Percentiles rank a stretch among this genome's conserved stretches.
phyloP scores from a whole-genome alignment of 2,797 vertebrate genomes.

The Pipistrellus pygmaeus region DNA sequence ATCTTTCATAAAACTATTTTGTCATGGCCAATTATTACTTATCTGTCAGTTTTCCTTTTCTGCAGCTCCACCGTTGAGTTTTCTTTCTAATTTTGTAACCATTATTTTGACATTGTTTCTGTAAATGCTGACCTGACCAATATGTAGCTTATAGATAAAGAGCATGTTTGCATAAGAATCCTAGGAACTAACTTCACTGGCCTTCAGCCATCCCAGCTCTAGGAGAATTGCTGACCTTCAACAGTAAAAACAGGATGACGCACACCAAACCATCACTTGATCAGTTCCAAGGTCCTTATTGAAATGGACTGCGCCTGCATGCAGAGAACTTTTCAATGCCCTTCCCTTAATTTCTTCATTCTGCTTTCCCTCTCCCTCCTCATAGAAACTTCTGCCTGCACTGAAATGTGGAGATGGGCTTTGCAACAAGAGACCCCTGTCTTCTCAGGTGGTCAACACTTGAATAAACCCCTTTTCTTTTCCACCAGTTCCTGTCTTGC shows the following conservation, averaged over 20 bases:
- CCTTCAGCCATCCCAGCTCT: too few species aligned
- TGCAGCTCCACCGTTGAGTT: background rate
- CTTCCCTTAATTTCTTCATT: background rate
- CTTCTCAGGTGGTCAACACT: too few species aligned
- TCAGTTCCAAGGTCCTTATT: background rate
- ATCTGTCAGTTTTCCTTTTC: background rate
- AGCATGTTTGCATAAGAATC: background rate
- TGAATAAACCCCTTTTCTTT: too few species aligned
- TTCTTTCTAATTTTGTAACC: background rate
- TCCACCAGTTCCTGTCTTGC: too few species aligned
- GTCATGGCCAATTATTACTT: background rate
- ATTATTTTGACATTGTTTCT: background rate
- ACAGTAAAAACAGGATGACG: too few species aligned
- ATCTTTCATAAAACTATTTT: background rate
- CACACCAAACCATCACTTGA: too few species aligned
- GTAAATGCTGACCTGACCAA: background rate
- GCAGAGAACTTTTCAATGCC: background rate
- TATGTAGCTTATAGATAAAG: background rate
- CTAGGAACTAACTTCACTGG: background rate
- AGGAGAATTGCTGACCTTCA: too few species aligned
- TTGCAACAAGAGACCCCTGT: too few species aligned
- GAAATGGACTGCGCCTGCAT: background rate
- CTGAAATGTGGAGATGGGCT: too few species aligned
- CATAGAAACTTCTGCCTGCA: background rate
- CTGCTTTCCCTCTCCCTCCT: background rate